These are phyloP conservation scores for Pedicia rivosa DNA, from an alignment of 2,888 invertebrate genomes.

Conservation along the genomic window DNA sequence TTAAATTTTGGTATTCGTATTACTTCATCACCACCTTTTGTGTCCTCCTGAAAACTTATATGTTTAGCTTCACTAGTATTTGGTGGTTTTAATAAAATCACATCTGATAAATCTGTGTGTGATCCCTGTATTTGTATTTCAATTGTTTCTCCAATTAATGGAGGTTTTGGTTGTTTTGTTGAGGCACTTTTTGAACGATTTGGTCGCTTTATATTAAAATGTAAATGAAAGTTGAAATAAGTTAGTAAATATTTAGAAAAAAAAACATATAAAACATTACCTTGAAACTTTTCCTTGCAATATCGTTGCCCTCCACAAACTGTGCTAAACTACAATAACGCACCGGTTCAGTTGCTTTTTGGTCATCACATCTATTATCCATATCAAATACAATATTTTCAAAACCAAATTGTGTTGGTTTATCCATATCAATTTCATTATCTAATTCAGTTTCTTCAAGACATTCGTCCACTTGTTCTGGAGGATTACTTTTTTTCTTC, in stretches of 20 bases:
- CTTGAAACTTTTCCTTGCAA: slow-evolving; percentile 61
- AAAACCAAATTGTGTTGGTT: slow-evolving; percentile 43
- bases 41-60: slow-evolving; percentile 28
- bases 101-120: slow-evolving; percentile 14
- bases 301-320: slow-evolving; percentile 71
- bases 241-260: neutral
- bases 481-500: neutral
- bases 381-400: slow-evolving; percentile 54
- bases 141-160: slow-evolving; percentile 16
- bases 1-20: slow-evolving; percentile 44
- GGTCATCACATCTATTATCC: slow-evolving; percentile 33
- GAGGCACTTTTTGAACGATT: slow-evolving; percentile 12
- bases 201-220: slow-evolving; percentile 14
- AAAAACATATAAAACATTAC: slow-evolving; percentile 16
- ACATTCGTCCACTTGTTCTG: neutral
- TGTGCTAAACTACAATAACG: slow-evolving; percentile 66
- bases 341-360: slow-evolving; percentile 36
- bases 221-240: slow-evolving; percentile 4
- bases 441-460: too few relatives aligned
- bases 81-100: slow-evolving; percentile 8
- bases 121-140: slow-evolving; percentile 14
- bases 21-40: slow-evolving; percentile 32
- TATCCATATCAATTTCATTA: slow-evolving; percentile 18
- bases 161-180: slow-evolving; percentile 14
- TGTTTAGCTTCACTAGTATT: slow-evolving; percentile 21